phyloP scores from a whole-genome alignment of 2,797 vertebrate genomes.

The Dallia pectoralis region DNA sequence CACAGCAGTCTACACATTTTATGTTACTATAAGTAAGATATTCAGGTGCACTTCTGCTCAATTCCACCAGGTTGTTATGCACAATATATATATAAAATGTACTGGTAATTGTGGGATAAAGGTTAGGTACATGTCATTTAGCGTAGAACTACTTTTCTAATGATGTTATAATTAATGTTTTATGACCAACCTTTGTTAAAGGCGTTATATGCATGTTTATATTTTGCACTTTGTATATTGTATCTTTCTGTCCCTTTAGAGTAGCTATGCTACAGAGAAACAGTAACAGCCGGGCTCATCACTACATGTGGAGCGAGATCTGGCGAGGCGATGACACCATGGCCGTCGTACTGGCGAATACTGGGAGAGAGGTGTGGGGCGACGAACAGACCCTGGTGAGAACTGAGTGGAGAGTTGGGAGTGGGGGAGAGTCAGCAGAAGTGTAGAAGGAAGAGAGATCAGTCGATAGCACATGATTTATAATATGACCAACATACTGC shows the following conservation, averaged over 20 bases:
- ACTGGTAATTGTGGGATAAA: background rate
- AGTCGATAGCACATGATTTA: background rate
- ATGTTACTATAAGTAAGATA: background rate
- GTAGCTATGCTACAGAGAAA: slow-evolving; percentile 80
- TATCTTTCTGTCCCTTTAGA: slow-evolving; percentile 33
- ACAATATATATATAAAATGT: background rate
- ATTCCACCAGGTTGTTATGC: background rate
- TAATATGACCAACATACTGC: background rate
- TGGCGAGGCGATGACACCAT: slow-evolving; percentile 71
- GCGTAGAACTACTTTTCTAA: background rate
- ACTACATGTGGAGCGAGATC: slow-evolving; percentile 75
- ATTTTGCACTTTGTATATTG: background rate
- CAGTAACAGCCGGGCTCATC: slow-evolving; percentile 77
- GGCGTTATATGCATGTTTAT: background rate
- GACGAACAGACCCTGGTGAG: slow-evolving; percentile 72
- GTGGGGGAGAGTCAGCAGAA: background rate
- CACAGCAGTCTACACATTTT: slow-evolving; percentile 56
- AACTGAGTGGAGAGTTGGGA: background rate
- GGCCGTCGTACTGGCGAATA: slow-evolving; percentile 54
- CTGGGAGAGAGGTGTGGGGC: slow-evolving; percentile 64
- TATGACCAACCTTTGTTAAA: background rate
- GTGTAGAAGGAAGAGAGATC: background rate
- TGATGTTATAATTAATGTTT: background rate
- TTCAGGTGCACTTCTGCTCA: background rate
- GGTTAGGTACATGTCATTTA: background rate